These are phyloP conservation scores for Nansenia antarctica DNA, from an alignment of 2,113 vertebrate species.

Conservation along the genomic window DNA sequence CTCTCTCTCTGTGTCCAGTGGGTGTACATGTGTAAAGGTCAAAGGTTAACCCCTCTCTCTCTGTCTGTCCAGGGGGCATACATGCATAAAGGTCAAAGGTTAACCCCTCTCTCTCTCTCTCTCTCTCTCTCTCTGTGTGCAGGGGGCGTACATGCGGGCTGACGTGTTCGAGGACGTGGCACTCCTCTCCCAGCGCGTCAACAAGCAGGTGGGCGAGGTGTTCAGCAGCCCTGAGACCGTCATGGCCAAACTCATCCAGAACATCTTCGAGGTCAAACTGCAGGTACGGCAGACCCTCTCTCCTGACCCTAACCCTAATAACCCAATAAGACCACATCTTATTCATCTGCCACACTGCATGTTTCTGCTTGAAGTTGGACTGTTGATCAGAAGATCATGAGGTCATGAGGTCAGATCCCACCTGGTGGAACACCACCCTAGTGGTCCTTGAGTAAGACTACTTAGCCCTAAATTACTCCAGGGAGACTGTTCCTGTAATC, in stretches of 20 bases:
- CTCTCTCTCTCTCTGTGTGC: slow-evolving; percentile 1
- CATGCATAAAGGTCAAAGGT: background rate
- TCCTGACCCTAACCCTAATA: too few species aligned
- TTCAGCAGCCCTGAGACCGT: slow-evolving; percentile 97
- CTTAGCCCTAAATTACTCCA: too few species aligned
- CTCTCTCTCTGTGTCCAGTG: too few species aligned
- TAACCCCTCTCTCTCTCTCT: background rate
- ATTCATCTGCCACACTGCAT: background rate
- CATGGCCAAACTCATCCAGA: slow-evolving; percentile 98
- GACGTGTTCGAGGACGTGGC: slow-evolving; percentile 97
- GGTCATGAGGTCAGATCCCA: too few species aligned
- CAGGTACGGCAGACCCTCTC: slow-evolving; percentile 78
- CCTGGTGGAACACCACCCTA: too few species aligned
- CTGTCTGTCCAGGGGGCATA: too few species aligned
- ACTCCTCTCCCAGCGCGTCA: slow-evolving; percentile 90
- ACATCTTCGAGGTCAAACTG: slow-evolving; percentile 95
- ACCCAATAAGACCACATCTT: background rate
- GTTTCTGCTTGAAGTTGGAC: too few species aligned
- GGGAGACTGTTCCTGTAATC: too few species aligned
- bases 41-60: background rate
- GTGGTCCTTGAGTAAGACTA: too few species aligned
- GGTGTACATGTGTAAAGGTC: background rate
- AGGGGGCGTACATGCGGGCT: slow-evolving; percentile 90
- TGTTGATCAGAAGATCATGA: too few species aligned
- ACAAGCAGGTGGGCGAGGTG: slow-evolving; percentile 96